These are phyloP conservation scores for Rotaria sp. DNA, from an alignment of 2,888 invertebrate genomes.

Conservation along the genomic window DNA sequence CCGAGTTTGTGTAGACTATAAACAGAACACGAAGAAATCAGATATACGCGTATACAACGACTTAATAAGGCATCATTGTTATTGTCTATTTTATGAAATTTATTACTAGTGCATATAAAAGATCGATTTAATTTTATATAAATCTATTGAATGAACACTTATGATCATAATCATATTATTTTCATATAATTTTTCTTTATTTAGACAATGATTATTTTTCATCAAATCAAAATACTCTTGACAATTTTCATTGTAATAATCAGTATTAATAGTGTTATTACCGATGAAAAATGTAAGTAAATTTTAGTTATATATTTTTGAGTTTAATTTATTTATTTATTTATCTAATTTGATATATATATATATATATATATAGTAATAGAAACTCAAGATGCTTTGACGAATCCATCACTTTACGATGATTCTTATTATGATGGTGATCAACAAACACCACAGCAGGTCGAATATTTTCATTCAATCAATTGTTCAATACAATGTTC, in stretches of 20 bases:
- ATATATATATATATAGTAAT: not conserved
- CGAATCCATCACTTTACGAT: not conserved
- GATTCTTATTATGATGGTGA: slow-evolving; percentile 28
- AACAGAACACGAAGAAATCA: not conserved
- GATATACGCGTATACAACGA: not conserved
- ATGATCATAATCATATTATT: not conserved
- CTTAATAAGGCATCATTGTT: not conserved
- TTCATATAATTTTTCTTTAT: not conserved
- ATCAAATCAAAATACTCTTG: not conserved
- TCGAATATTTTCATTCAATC: not conserved
- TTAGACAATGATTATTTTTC: not conserved
- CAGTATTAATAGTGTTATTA: not conserved
- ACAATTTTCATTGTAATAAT: not conserved
- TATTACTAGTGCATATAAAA: not conserved
- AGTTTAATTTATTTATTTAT: not conserved
- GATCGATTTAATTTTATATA: not conserved
- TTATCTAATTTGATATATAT: not conserved
- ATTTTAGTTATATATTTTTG: not conserved
- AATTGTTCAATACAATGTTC: not conserved
- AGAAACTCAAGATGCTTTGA: not conserved
- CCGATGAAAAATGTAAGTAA: not conserved
- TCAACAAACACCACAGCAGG: not conserved
- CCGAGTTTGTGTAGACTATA: not conserved
- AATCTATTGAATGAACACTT: not conserved
- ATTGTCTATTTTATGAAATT: not conserved